Conservation (phyloP, 2,888 invertebrate species). For the Periphyllus acericola region DNA sequence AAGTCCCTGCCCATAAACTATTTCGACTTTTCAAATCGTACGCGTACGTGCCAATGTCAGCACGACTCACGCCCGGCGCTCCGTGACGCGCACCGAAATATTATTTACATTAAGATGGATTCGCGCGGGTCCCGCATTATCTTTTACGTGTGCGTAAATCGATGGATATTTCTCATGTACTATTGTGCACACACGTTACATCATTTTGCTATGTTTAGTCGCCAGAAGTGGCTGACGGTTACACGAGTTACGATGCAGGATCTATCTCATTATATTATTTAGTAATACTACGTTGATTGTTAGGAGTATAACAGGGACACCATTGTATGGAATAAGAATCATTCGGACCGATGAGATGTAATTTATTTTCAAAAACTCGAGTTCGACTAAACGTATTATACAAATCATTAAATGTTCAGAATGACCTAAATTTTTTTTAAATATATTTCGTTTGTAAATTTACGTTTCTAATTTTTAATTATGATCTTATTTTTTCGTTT, state of each 20-base stretch:
- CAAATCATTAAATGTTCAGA: too few relatives aligned
- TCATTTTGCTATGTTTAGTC: too few relatives aligned
- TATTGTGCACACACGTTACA: background rate
- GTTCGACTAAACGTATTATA: background rate
- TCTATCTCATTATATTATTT: too few relatives aligned
- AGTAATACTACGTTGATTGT: too few relatives aligned
- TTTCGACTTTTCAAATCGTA: background rate
- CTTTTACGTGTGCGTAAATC: background rate
- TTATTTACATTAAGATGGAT: background rate
- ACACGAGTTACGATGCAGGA: background rate
- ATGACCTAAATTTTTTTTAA: background rate
- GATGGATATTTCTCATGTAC: background rate
- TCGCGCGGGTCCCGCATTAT: background rate
- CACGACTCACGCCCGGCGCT: too few relatives aligned
- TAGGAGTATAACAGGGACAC: too few relatives aligned
- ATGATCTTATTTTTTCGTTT: background rate
- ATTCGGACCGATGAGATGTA: too few relatives aligned
- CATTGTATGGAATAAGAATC: too few relatives aligned
- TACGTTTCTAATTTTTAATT: background rate
- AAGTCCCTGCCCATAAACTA: background rate
- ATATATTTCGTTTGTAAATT: background rate
- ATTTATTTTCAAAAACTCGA: background rate
- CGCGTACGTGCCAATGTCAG: background rate
- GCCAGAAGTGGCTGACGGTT: too few relatives aligned
- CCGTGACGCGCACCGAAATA: background rate